Base-by-base conservation (phyloP, 2,113 vertebrate genomes). In the Rhinichthys klamathensis region DNA sequence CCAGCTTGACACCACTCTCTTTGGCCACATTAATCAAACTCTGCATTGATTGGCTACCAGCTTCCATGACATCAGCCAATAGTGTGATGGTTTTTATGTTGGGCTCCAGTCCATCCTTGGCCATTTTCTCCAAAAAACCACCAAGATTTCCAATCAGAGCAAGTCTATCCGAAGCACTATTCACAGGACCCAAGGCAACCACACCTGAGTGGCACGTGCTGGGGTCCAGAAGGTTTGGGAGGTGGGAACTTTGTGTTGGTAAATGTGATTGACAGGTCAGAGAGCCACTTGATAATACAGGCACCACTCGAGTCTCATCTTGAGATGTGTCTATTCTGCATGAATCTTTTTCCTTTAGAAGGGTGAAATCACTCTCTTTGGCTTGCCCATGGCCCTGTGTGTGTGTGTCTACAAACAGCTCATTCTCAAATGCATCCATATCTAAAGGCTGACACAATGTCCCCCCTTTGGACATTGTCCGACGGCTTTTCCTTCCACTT, bases 81-180 rank as follows among this genome's bases (percentile, higher is more conserved):
- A 99, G 90, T 0, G 96, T 98, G 80, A 99, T 91, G 0, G 97
- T 99, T 84, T 92, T 96, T 86, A 99, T 93, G 86, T 94, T 92
- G 0, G 97, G 96, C 3, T 75, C 78, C 67, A 96, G 91, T 2
- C 92, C 82, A 0, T 95, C 92, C 15, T 93, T 91, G 0, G 87
- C 91, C 97, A 99, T 97, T 85, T 95, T 96, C 5, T 91, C 92
- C 87, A 99, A 89, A 89, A 99, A 95, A 6, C 97, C 97, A 6
- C 95, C 83, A 80, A 95, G 91, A 5, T 94, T 93, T 18, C 98
- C 98, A 41, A 99, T 96, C 84, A 99, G 91, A 23, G 95, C 94
- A 23, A 99, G 94, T 30, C 96, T 92, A 2, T 97, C 93, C 0
- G 93, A 94, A 0, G 94, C 87, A 0, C 89, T 92, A 6, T 86